Evolutionary conservation across 92 coral and sea anemone genomes (phyloP).

Genomic region (Hydrozoanthus gracilis): DNA sequence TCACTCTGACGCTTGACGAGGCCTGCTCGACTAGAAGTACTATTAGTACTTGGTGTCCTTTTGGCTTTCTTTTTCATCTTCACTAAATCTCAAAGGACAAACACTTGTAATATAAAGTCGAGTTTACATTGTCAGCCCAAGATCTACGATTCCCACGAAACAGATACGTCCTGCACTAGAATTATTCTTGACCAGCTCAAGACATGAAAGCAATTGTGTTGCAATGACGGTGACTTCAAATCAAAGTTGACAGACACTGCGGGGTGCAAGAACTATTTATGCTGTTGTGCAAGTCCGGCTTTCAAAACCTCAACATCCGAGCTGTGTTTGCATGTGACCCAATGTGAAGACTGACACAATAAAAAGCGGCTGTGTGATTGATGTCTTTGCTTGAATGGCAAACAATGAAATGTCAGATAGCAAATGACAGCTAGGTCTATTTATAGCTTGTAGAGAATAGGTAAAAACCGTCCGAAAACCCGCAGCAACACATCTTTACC

Average conservation of each 20-base stretch:
- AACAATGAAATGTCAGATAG: constrained; percentile 15
- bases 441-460: background rate
- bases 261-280: constrained; percentile 7
- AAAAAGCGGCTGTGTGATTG: constrained; percentile 15
- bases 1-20: constrained; percentile 57
- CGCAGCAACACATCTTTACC: too few relatives aligned
- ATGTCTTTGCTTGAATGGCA: background rate
- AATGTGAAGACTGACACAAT: background rate
- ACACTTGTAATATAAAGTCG: constrained; percentile 24
- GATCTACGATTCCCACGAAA: constrained; percentile 24
- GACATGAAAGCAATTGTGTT: background rate
- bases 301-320: constrained; percentile 37
- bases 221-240: background rate
- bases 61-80: constrained; percentile 64
- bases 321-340: constrained; percentile 39
- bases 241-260: constrained; percentile 30
- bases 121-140: constrained; percentile 2
- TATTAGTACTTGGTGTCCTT: constrained; percentile 69
- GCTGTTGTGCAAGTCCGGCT: constrained; percentile 32
- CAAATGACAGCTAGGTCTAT: background rate
- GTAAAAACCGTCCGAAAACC: background rate
- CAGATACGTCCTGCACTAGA: background rate
- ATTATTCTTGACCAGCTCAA: too few relatives aligned
- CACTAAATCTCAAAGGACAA: constrained; percentile 6
- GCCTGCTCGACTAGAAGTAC: constrained; percentile 75